Base-by-base conservation (phyloP, 2,888 invertebrate species). In the Lasioglossum leucozonium region DNA sequence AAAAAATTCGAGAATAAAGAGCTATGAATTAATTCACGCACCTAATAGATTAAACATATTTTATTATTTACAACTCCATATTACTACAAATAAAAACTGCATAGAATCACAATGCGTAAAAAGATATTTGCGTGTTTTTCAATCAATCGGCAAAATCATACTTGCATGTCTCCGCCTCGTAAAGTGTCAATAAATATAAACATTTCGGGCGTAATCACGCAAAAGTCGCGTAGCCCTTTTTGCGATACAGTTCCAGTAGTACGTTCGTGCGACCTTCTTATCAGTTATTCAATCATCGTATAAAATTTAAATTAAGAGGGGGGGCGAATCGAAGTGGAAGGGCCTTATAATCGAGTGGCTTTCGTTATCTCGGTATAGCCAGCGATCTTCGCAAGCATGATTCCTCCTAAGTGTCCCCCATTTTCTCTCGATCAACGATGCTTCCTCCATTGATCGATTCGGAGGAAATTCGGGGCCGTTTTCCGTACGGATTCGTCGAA, bases 381-480 rank as follows among this genome's bases (percentile, higher is more conserved):
- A 67, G n/a, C 72, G 62, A n/a, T 72, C 67, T 18, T 26, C 37
- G 37, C 37, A 55, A 18, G 62, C 62, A 62, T 62, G 62, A 62
- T 62, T 62, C 62, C 30, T 62, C 22, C 42, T 40, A 42, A 72
- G 51, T n/a, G 34, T 22, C 13, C 44, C 62, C 40, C 22, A 16
- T 58, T 37, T 72, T n/a, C 34, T 44, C 8, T 40, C 40, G 16
- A 18, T 42, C 10, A 58, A n/a, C 22, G 18, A 1, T 42, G 30
- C 30, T 65, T 37, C 22, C 34, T 4, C 44, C 62, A 5, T 44
- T 13, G 30, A n/a, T 26, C 51, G 42, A 44, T 30, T 26, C n/a
- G 55, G 30, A n/a, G 51, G 13, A 22, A 77, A 62, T 77, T 30
- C 16, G n/a, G 42, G n/a, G 42, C n/a, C 71, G 62, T 84, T 77